These are phyloP conservation scores for Callithrix jacchus DNA, from an alignment of 2,113 vertebrate genomes.

Conservation along the genomic window DNA sequence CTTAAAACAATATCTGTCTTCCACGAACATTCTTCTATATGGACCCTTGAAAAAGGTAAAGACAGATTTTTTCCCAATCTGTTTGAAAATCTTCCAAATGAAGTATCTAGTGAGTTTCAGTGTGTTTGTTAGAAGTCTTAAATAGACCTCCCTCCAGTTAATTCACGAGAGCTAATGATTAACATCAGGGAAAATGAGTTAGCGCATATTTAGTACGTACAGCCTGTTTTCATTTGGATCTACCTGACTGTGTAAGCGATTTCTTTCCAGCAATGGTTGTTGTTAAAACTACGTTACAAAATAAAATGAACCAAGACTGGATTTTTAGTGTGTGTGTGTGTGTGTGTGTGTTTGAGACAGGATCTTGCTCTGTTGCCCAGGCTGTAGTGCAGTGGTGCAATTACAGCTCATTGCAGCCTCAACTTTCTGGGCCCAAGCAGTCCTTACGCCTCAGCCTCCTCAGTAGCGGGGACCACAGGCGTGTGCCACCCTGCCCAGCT, in stretches of 20 bases:
- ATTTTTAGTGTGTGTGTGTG: too few relatives aligned
- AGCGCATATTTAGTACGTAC: accelerated
- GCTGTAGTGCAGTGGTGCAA: too few relatives aligned
- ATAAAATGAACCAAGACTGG: background rate
- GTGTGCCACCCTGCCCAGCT: too few relatives aligned
- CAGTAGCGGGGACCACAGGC: too few relatives aligned
- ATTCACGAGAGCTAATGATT: background rate
- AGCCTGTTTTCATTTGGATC: background rate
- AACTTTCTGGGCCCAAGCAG: too few relatives aligned
- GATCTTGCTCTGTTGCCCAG: too few relatives aligned
- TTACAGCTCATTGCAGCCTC: too few relatives aligned
- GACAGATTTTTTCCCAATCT: background rate
- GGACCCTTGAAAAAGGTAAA: background rate
- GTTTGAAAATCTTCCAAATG: background rate
- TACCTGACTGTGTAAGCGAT: background rate
- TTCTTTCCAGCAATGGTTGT: background rate
- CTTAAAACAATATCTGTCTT: background rate
- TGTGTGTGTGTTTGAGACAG: too few relatives aligned
- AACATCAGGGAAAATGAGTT: background rate
- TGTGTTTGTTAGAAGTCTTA: background rate
- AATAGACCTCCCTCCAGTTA: background rate
- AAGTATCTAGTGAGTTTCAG: background rate
- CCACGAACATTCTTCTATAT: background rate
- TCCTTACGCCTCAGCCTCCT: too few relatives aligned
- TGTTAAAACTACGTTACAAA: background rate